Conservation (phyloP, 2,113 vertebrate species). For the Sturnira hondurensis region DNA sequence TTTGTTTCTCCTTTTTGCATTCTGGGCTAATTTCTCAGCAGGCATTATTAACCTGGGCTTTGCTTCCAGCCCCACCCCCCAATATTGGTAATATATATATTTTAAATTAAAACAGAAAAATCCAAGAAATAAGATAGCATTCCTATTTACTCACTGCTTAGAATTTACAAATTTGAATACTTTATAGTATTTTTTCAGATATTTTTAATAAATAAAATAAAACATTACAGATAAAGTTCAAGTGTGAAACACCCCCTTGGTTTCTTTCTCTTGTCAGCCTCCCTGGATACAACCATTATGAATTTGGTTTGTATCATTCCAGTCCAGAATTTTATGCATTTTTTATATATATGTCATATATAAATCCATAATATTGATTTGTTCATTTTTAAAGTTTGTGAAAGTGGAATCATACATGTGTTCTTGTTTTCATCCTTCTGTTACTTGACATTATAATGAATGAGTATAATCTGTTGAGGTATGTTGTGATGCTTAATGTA, state of each 20-base stretch:
- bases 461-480: background rate
- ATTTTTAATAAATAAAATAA: background rate
- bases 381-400: background rate
- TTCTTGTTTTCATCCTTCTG: background rate
- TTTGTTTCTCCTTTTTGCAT: background rate
- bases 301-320: background rate
- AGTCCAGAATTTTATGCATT: background rate
- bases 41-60: background rate
- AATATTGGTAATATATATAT: background rate
- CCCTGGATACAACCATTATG: background rate
- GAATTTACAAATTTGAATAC: background rate
- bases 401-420: background rate
- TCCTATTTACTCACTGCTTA: background rate
- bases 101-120: too few relatives aligned
- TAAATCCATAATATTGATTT: background rate
- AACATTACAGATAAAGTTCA: background rate
- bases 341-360: background rate
- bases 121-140: background rate
- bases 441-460: background rate
- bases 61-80: background rate
- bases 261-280: background rate
- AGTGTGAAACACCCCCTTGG: background rate
- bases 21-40: background rate
- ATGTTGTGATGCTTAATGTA: background rate
- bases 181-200: background rate